Evolutionary conservation across 2,888 invertebrate genomes (phyloP), one percentile per base, ranked within the genome.

Genomic region (Agonopterix subpropinquella): DNA sequence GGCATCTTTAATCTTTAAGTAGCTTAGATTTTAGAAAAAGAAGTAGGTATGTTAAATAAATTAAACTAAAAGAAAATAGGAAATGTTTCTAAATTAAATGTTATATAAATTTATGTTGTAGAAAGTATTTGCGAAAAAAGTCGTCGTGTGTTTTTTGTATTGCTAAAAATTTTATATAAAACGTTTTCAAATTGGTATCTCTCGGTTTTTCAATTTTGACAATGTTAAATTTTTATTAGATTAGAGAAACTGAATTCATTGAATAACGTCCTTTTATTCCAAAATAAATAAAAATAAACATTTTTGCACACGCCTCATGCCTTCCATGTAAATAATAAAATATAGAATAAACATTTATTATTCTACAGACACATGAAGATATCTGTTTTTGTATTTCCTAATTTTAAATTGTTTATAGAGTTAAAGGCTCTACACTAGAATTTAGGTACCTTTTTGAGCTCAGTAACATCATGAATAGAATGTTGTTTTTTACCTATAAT

Each of bases 1-100:
- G 76, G 45, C 28, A 76, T 77, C 73, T 76, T 77, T 77, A 77
- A 76, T 77, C 73, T 76, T 77, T 77, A 77, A 70, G 76, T 83
- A 82, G 80, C 70, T 74, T 83, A 83, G 82, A 70, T 50, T 62
- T 67, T 78, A 77, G 75, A 69, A 55, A 42, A 11, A n/a, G 59
- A 61, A 56, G 50, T 56, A 67, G 65, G 60, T 60, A 58, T 62
- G 61, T 13, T 60, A 51, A 61, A 59, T 54, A 67, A 64, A 67
- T 11, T 64, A 74, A 72, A 72, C 66, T 67, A 65, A 67, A 62
- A 59, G 64, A 70, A 64, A 64, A 65, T 65, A 69, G 64, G 58
- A 56, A 59, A 65, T 70, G 56, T 68, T 69, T 69, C 65, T 66
- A 63, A 66, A 62, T 57, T 58, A 54, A 68, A 71, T 68, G 65